A percentile compares a stretch with the other conserved stretches of the same genome.
These are phyloP conservation scores for Myiagra hebetior DNA, from an alignment of 2,113 vertebrate genomes.

Conservation along the genomic window DNA sequence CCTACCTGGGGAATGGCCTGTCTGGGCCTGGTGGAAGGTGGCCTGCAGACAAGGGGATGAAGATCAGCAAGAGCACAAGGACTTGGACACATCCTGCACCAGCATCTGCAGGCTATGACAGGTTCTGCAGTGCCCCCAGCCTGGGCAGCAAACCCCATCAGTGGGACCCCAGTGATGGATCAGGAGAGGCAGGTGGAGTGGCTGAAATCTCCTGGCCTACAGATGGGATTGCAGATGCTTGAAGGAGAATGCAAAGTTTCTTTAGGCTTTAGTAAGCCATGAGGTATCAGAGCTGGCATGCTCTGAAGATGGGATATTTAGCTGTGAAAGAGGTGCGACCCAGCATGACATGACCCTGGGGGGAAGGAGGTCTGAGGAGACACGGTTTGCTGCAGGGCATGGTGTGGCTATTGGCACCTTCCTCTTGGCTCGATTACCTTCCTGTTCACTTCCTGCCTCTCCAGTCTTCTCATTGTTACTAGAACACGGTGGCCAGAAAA, in stretches of 20 bases:
- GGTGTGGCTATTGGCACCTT: background rate
- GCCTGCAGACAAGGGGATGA: background rate
- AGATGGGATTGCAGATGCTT: background rate
- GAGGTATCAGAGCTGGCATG: background rate
- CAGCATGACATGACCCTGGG: background rate
- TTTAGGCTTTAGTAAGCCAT: background rate
- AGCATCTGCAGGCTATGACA: background rate
- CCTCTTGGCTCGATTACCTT: background rate
- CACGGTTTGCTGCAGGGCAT: background rate
- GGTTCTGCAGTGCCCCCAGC: accelerated
- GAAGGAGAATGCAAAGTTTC: background rate
- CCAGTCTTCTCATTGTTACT: background rate
- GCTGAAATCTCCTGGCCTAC: background rate
- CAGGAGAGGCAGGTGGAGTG: background rate
- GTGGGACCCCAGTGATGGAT: background rate
- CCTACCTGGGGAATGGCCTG: background rate
- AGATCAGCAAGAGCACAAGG: background rate
- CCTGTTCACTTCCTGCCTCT: background rate
- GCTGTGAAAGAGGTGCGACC: background rate
- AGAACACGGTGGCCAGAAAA: background rate
- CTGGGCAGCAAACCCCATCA: background rate
- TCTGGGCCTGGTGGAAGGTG: background rate
- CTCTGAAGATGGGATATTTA: background rate
- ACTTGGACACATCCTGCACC: background rate
- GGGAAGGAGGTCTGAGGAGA: background rate